Conservation (phyloP, 92 coral and sea anemone species). For the Micromussa lordhowensis region DNA sequence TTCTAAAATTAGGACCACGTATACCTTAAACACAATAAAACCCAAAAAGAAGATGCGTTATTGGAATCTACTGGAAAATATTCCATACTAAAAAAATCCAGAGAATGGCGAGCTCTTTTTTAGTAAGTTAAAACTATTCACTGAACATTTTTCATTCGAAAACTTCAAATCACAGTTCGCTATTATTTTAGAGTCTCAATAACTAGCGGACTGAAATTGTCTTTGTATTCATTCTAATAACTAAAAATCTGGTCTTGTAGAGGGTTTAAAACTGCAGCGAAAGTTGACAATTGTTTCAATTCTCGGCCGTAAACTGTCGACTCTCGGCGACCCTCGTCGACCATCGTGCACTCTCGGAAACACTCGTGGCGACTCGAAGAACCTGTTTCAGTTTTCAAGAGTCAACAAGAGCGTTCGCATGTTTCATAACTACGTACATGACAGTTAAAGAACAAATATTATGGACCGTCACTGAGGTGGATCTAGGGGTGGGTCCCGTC, state of each 20-base stretch:
- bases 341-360: too few species aligned
- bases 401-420: too few species aligned
- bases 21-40: background rate
- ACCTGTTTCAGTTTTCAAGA: too few species aligned
- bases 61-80: background rate
- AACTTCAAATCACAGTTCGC: background rate
- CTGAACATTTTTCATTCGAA: background rate
- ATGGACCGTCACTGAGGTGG: too few species aligned
- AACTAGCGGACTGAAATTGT: background rate
- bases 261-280: too few species aligned
- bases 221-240: background rate
- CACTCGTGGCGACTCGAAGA: too few species aligned
- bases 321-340: too few species aligned
- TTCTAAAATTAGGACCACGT: background rate
- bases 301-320: too few species aligned
- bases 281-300: too few species aligned
- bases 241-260: background rate
- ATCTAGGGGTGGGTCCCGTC: too few species aligned
- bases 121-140: background rate
- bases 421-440: too few species aligned
- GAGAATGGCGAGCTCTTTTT: background rate
- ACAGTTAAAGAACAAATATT: too few species aligned
- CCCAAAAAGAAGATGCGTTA: background rate
- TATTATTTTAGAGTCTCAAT: background rate
- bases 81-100: background rate